phyloP scores from a whole-genome alignment of 2,888 invertebrate species.

The Coenonympha arcania region DNA sequence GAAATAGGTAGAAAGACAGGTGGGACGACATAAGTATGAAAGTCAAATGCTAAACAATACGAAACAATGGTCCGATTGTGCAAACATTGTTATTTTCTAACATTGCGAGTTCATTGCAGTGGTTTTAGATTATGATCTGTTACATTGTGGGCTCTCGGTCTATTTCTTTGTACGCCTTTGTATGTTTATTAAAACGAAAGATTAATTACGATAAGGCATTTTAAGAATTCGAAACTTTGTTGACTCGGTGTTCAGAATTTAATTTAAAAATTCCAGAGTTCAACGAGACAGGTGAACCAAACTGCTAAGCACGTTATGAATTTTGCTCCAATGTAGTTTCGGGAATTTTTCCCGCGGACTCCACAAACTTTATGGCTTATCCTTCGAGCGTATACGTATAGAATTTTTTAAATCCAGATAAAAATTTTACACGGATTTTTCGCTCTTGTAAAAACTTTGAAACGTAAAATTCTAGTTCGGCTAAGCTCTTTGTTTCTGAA shows the following conservation, averaged over 20 bases:
- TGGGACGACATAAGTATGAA: too few species aligned
- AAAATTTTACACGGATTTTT: conserved; percentile 33
- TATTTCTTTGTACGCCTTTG: conserved; percentile 44
- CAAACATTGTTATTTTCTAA: neutral
- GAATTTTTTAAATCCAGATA: conserved; percentile 36
- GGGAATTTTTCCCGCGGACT: conserved; percentile 60
- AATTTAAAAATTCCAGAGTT: conserved; percentile 73
- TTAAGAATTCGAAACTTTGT: conserved; percentile 69
- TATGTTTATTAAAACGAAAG: conserved; percentile 63
- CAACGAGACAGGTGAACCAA: conserved; percentile 70
- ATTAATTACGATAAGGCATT: conserved; percentile 68
- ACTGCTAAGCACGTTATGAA: conserved; percentile 73
- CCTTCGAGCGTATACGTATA: conserved; percentile 51
- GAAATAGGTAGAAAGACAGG: too few species aligned
- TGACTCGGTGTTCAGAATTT: conserved; percentile 66
- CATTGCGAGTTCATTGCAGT: neutral
- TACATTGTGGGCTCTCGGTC: neutral
- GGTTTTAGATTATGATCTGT: neutral
- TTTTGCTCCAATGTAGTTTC: conserved; percentile 63
- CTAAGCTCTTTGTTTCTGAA: conserved; percentile 22
- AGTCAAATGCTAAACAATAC: too few species aligned
- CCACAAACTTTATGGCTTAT: conserved; percentile 60
- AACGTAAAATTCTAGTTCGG: conserved; percentile 22
- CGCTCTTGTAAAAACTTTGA: conserved; percentile 34
- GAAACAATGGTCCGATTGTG: too few species aligned